Base-by-base conservation (phyloP, 2,113 vertebrate genomes). In the Rhineura floridana region DNA sequence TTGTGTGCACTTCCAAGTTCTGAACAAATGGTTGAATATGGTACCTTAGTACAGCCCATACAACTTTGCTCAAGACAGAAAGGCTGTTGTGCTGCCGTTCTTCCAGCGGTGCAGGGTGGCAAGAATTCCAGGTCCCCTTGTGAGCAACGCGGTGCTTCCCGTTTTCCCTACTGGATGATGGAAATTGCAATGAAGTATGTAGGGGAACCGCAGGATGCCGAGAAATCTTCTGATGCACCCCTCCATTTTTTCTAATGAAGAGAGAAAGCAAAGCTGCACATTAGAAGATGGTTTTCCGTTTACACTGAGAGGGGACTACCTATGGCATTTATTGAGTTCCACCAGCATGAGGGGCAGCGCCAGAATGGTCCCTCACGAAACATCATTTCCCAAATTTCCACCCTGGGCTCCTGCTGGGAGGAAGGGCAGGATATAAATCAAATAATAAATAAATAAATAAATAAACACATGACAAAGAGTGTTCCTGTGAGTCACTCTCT, bases 1-100 rank as follows among this genome's bases (percentile, higher is more conserved):
- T 6, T 59, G 48, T 7, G 30, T 13, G 39, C 17, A 59, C n/a
- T 73, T 46, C 55, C 48, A 28, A 21, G 42, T 15, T 1, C 0
- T 0, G 42, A 78, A 50, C 0, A 0, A 52, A 17, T 23, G 63
- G 46, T 0, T 13, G 36, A 52, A 76, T 25, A 25, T 77, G 75
- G 83, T 97, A 97, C 97, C 96, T 97, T n/a, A 87, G 55, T 6
- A 95, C 50, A 87, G 95, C 93, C 95, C 96, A 94, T 62, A 94
- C 0, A 3, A 96, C 94, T 69, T 86, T 77, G 50, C 92, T 90
- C 80, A 95, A 93, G 91, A 90, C 59, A 0, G 89, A 79, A 70
- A 95, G 93, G 86, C 79, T 90, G 30, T 82, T 3, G 3, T 91
- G 93, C 63, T 50, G 91, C 85, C 59, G 95, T 48, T 93, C 91